Base-by-base conservation (phyloP, 2,888 invertebrate genomes). In the Coleophora deauratella region DNA sequence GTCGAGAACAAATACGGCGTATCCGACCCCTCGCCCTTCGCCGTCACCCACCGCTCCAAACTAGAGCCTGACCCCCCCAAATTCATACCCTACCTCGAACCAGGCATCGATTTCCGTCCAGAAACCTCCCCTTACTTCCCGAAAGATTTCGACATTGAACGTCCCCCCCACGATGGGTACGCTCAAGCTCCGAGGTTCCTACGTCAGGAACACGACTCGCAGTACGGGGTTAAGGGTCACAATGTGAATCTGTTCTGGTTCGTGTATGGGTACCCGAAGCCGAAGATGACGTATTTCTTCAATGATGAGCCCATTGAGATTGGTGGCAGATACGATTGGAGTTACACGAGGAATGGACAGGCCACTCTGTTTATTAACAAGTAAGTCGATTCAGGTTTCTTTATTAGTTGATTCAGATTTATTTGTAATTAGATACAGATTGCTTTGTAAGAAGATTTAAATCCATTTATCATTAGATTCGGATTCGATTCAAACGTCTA, bases 1-100 rank as follows among this genome's bases (percentile, higher is more conserved):
- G 99, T 99, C 2, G 98, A 98, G 72, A 99, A 99, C 82, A 95
- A 96, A 71, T 96, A 94, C 71, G 99, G 99, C 34, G 91, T 97
- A 51, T 97, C 97, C 75, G 98, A 99, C 68, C 98, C 99, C 0
- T 97, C 97, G 42, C 97, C 98, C 1, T 93, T 91, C 65, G 94
- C 95, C 1, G 88, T 91, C 58, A 96, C 96, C 0, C 91, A 93
- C 64, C 89, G 95, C 49, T 88, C 91, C 42, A 92, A 91, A 64
- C 81, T 95, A 13, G 91, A 94, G 62, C 93, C 94, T 0, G 93
- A 93, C 38, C 90, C 92, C 40, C 92, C 93, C 0, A 93, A 91
- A 62, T 92, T 92, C 70, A 89, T 91, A 55, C 94, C 95, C 0
- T 94, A 93, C 58, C 74, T 96, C 36, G 91, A 91, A 39, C 92